Evolutionary conservation across 2,113 vertebrate species (phyloP).

Genomic region (Anoura caudifer): DNA sequence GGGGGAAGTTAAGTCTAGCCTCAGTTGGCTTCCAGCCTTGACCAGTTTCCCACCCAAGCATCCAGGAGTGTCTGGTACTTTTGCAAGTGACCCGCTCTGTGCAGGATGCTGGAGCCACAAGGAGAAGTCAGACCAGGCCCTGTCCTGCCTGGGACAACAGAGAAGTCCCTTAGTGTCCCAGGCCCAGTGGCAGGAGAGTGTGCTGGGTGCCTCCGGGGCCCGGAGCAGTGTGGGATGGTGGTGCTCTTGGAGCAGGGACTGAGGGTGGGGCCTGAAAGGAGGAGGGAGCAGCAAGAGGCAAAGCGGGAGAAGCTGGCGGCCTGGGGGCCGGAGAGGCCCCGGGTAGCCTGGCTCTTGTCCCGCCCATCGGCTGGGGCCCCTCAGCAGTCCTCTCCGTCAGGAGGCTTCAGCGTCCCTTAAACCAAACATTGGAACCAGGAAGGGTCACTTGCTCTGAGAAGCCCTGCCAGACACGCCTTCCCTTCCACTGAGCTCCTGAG

Average conservation of each 20-base stretch:
- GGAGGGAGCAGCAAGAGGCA: neutral
- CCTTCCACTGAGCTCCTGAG: neutral
- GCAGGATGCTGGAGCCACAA: neutral
- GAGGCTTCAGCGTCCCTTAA: neutral
- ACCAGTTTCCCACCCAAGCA: neutral
- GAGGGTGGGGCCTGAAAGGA: neutral
- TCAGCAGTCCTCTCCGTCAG: too few relatives aligned
- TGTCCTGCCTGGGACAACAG: neutral
- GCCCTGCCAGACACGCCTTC: neutral
- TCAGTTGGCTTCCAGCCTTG: neutral
- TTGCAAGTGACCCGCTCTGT: neutral
- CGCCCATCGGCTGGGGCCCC: rapidly evolving
- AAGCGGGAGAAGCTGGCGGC: neutral
- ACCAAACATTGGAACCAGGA: too few relatives aligned
- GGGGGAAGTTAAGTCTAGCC: neutral
- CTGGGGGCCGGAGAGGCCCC: too few relatives aligned
- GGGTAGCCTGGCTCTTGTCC: rapidly evolving
- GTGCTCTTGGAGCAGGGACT: neutral
- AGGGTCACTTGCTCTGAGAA: neutral
- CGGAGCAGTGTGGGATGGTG: neutral
- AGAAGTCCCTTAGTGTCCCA: neutral
- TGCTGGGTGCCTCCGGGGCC: neutral
- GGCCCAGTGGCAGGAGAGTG: neutral
- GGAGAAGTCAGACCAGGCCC: neutral
- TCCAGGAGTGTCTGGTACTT: neutral